These are phyloP conservation scores for Microctenopoma lineatum DNA, from an alignment of 2,797 vertebrate species.

Conservation along the genomic window DNA sequence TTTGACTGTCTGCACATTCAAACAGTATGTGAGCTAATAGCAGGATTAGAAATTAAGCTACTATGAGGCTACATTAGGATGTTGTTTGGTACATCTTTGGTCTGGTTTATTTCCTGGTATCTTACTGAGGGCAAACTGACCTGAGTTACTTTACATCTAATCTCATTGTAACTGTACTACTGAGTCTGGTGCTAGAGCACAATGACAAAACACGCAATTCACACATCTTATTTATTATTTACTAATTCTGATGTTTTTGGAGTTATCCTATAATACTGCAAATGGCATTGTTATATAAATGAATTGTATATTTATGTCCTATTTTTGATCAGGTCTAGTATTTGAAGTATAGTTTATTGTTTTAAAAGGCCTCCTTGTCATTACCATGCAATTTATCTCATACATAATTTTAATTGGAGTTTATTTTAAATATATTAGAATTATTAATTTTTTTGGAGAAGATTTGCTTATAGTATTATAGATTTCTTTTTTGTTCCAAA, in stretches of 20 bases:
- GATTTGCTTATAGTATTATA: conserved; percentile 58
- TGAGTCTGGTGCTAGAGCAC: conserved; percentile 74
- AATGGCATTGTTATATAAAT: conserved; percentile 70
- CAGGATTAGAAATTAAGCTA: conserved; percentile 38
- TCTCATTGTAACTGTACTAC: conserved; percentile 79
- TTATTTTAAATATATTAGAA: conserved; percentile 73
- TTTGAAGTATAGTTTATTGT: conserved; percentile 64
- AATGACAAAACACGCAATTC: conserved; percentile 61
- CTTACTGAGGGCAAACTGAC: conserved; percentile 33
- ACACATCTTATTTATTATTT: conserved; percentile 79
- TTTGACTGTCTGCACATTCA: conserved; percentile 30
- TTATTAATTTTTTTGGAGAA: conserved; percentile 66
- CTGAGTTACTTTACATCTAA: conserved; percentile 9
- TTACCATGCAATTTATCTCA: conserved; percentile 52
- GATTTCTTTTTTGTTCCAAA: conserved; percentile 49
- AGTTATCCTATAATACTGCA: conserved; percentile 59
- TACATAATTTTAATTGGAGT: conserved; percentile 66
- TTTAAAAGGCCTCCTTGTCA: conserved; percentile 47
- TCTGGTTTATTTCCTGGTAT: conserved; percentile 29
- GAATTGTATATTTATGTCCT: conserved; percentile 77
- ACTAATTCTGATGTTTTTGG: conserved; percentile 67
- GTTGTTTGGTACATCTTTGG: conserved; percentile 30
- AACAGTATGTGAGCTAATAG: conserved; percentile 26
- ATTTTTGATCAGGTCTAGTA: conserved; percentile 63
- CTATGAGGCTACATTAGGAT: conserved; percentile 29